Evolutionary conservation across 2,888 invertebrate genomes (phyloP).

Genomic region (Epinotia ramella): DNA sequence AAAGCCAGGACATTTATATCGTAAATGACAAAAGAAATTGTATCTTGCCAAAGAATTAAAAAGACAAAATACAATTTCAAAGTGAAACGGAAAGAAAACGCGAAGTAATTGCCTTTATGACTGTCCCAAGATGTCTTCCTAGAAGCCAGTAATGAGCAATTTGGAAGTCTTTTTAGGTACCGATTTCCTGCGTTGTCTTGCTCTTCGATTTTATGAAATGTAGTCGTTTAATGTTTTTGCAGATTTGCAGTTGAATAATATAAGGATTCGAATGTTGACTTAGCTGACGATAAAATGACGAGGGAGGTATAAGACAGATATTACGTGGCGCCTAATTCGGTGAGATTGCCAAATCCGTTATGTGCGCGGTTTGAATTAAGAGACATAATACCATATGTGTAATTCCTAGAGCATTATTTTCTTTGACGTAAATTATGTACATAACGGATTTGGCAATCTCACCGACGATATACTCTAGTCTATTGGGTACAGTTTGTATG

Average conservation of each 20-base stretch:
- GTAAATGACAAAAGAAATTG: conserved; percentile 24
- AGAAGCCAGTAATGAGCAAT: conserved; percentile 67
- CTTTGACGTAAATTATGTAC: no score
- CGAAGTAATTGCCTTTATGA: conserved; percentile 67
- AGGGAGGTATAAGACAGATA: no score
- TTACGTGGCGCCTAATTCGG: no score
- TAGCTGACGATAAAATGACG: background rate
- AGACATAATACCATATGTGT: no score
- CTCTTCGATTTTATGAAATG: conserved; percentile 55
- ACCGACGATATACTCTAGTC: no score
- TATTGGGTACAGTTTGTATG: no score
- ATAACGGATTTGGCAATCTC: no score
- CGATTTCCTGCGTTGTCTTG: conserved; percentile 55
- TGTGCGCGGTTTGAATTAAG: no score
- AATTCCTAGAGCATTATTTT: no score
- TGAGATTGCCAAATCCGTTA: no score
- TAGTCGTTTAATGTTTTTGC: conserved; percentile 54
- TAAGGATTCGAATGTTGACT: background rate
- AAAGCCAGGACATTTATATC: conserved; percentile 3
- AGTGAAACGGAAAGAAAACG: conserved; percentile 55
- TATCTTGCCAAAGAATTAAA: conserved; percentile 29
- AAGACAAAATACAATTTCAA: conserved; percentile 44
- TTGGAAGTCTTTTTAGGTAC: conserved; percentile 60
- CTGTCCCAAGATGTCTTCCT: conserved; percentile 57
- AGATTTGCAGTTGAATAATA: conserved; percentile 30